Base-by-base conservation (phyloP, 1,140 invertebrate species). In the Lordiphosa clarofinis region DNA sequence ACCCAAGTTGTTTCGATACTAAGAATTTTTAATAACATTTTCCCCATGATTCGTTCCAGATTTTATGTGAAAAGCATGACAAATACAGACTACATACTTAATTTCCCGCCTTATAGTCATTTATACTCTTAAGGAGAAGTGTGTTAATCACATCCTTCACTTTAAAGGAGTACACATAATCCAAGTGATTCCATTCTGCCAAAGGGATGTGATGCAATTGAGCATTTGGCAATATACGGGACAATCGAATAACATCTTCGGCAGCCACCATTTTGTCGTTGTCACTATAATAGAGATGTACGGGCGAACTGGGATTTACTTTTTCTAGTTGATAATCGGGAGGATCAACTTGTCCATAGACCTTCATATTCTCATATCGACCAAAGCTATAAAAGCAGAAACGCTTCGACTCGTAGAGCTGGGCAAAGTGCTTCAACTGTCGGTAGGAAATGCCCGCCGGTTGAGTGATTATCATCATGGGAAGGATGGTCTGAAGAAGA, bases 391-490 rank as follows among this genome's bases (percentile, higher is more conserved):
- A 90, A 13, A 78, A 56, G 0, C 66, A 66, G 35, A 90, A 90
- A 0, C 87, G 75, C 3, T 75, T 87, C 1, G 75, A 89, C 12
- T 90, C 68, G 4, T 90, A 81, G 10, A 89, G 90, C 73, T 93
- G 93, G 2, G 91, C 91, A 69, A 90, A 94, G 74, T 94, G 93
- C 4, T 93, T 89, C 0, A 96, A 71, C 73, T 95, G 94, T 68
- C 92, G 92, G 35, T 91, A 91, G 0, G 94, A 94, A 1, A 94
- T 91, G 12, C 94, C 94, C 5, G 94, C 92, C 1, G 95, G 95
- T 39, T 91, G 90, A 69, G 96, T 94, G 1, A 91, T 90, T 21
- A 93, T 88, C 54, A 95, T 93, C 0, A 95, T 92, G 1, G 93
- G n/a, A 4, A 7, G 2, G n/a, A 49, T 8, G 11, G 10, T 19